A percentile compares a stretch with the other conserved stretches of the same genome.
These are phyloP conservation scores for Pseudonaja textilis DNA, from an alignment of 2,113 vertebrate genomes.

Conservation along the genomic window DNA sequence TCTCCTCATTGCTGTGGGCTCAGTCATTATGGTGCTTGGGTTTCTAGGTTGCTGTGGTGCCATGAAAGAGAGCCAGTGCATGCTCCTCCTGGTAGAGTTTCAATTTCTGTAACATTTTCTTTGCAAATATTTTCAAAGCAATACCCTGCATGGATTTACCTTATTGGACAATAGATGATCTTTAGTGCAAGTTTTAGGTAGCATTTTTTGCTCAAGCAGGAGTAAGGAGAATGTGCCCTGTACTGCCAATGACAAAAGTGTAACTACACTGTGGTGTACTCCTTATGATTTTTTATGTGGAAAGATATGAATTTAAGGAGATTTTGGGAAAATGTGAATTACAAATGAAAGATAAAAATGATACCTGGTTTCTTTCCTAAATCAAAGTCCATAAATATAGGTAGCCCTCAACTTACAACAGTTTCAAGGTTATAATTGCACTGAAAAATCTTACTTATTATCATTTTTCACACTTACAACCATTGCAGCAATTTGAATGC, in stretches of 20 bases:
- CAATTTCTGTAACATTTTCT: not conserved
- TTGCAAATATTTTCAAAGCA: not conserved
- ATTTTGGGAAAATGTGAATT: not conserved
- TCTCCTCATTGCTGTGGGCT: conserved; percentile 69
- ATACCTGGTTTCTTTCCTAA: not conserved
- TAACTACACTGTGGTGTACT: not conserved
- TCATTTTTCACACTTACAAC: not conserved
- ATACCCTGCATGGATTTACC: not conserved
- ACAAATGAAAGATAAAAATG: not conserved
- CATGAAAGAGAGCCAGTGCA: conserved; percentile 79
- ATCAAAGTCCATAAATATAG: not conserved
- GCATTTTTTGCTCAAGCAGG: not conserved
- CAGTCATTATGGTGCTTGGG: conserved; percentile 83
- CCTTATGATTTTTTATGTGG: not conserved
- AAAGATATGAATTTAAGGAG: not conserved
- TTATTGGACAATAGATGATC: not conserved
- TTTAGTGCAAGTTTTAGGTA: not conserved
- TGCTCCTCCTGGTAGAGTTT: conserved; percentile 82
- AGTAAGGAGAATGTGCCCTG: not conserved
- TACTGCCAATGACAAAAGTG: not conserved
- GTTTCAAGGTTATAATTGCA: not conserved
- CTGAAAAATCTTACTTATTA: no score
- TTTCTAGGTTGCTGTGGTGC: conserved; percentile 90
- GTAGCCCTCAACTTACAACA: not conserved
- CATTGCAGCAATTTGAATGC: not conserved